Conservation (phyloP, 2,113 vertebrate species). For the Mormoops blainvillei region DNA sequence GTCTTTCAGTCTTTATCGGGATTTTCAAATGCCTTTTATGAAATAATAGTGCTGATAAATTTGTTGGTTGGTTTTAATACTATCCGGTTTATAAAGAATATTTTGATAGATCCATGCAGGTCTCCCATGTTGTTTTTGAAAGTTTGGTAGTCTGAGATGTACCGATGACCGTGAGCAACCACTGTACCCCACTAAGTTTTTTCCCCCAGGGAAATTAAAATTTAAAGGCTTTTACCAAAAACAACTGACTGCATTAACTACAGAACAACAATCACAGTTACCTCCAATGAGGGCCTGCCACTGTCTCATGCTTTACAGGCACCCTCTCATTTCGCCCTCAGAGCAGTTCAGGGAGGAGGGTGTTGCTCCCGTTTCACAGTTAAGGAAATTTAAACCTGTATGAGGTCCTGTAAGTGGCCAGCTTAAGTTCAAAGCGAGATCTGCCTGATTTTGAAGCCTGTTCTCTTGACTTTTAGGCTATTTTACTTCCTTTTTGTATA, state of each 20-base stretch:
- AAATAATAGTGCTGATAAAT: background rate
- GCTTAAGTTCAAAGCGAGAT: background rate
- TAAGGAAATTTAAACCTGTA: background rate
- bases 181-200: background rate
- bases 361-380: background rate
- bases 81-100: background rate
- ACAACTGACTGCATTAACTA: background rate
- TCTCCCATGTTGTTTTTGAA: background rate
- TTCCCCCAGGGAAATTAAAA: background rate
- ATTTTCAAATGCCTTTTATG: background rate
- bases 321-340: background rate
- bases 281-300: background rate
- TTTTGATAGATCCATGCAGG: background rate
- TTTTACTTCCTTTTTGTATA: background rate
- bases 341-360: background rate
- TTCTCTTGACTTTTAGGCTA: background rate
- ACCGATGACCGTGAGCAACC: background rate
- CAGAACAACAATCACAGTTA: background rate
- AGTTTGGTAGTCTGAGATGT: background rate
- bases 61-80: constrained; percentile 19
- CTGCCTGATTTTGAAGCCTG: background rate
- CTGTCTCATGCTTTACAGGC: background rate
- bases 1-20: background rate
- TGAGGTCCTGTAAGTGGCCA: background rate
- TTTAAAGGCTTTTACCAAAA: background rate